Base-by-base conservation (phyloP, 2,797 vertebrate species). In the Ctenopoma multispine region DNA sequence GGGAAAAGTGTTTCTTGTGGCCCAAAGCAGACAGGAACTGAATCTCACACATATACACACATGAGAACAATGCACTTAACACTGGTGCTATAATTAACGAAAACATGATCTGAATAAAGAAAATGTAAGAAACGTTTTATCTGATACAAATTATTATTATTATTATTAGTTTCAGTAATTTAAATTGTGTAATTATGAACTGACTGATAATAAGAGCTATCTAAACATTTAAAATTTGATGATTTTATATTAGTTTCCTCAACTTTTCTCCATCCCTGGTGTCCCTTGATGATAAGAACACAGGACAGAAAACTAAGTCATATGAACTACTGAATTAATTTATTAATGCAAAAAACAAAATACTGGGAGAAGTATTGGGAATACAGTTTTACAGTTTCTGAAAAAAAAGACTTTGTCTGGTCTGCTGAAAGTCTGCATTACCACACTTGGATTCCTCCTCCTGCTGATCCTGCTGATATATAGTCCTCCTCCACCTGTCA, bases 1-100 rank as follows among this genome's bases (percentile, higher is more conserved):
- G 81, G 74, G 56, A 85, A 87, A 84, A 81, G 78, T 73, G 70
- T 60, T 72, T 74, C 74, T 74, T 72, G 72, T 57, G 63, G 63
- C 65, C 68, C 63, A 36, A 58, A 63, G 49, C 57, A 57, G 69
- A 44, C 60, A 54, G 69, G 29, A 59, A 71, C 34, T n/a, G 44
- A 75, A 76, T 23, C 12, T 29, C 34, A 46, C 34, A 49, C 6
- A 65, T 21, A 44, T 11, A 23, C 40, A 24, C 51, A 51, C 12
- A 24, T 20, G 18, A 34, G 20, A 31, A 71, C 11, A 48, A n/a
- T n/a, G 44, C 44, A n/a, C 18, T 20, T 3, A 20, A 47, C 46
- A 47, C 21, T 21, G 5, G 41, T 43, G 20, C 38, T 3, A 34
- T 31, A 49, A 59, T 73, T 31, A 47, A 51, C n/a, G 56, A 6